Percentiles rank a stretch among this genome's conserved stretches.
These are phyloP conservation scores for Branchipolynoe longqiensis DNA, from an alignment of 2,888 invertebrate species.

Conservation along the genomic window DNA sequence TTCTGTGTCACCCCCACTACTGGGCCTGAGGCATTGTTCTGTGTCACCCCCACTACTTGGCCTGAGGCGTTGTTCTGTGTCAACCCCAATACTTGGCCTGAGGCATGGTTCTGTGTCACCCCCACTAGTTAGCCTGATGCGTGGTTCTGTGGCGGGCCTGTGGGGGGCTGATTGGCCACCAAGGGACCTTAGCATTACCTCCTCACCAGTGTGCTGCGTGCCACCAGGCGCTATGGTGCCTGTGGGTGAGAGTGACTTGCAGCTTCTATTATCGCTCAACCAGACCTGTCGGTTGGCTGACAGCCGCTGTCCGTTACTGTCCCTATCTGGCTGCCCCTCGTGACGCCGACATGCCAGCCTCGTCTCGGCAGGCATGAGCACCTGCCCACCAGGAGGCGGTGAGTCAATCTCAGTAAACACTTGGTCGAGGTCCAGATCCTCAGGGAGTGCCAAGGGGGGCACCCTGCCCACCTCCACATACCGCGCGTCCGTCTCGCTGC, in stretches of 20 bases:
- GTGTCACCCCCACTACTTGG: neutral
- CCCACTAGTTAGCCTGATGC: neutral
- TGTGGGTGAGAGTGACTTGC: conserved; percentile 4
- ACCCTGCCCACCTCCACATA: neutral
- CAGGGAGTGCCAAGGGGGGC: conserved; percentile 20
- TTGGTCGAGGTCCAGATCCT: conserved; percentile 1
- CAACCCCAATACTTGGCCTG: neutral
- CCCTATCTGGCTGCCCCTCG: neutral
- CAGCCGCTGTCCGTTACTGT: neutral
- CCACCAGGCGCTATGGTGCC: neutral
- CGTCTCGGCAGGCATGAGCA: too few species aligned
- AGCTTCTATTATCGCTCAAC: conserved; percentile 12
- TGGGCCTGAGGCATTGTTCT: neutral
- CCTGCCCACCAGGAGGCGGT: neutral
- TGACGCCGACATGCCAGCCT: neutral
- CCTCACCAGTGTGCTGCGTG: neutral
- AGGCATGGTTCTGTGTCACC: neutral
- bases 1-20: neutral
- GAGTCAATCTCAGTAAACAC: neutral
- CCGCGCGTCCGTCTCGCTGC: conserved; percentile 12
- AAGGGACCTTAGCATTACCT: neutral
- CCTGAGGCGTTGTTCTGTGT: neutral
- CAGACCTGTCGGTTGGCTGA: conserved; percentile 20
- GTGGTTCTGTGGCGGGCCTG: neutral
- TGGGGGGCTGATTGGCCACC: too few species aligned